Base-by-base conservation (phyloP, 1,140 invertebrate genomes). In the Leptinotarsa texana region DNA sequence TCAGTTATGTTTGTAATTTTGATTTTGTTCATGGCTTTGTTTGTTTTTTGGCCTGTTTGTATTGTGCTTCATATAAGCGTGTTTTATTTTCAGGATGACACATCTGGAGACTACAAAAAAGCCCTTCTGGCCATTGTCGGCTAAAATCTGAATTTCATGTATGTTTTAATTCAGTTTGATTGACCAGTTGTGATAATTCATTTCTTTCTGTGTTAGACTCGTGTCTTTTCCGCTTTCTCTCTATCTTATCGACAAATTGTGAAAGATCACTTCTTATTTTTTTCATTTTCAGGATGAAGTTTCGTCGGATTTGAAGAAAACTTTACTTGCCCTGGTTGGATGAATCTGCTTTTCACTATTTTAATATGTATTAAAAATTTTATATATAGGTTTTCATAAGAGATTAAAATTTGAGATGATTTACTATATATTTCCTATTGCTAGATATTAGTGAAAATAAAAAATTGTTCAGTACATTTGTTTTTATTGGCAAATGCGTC, bases 231-330 rank as follows among this genome's bases (percentile, higher is more conserved):
- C 33, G 8, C 15, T 57, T 57, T 57, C n/a, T 57, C 51, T 18
- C n/a, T 57, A 18, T 18, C 17, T 57, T 57, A n/a, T 42, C 33
- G 0, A 4, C 51, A 0, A 18, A 57, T 17, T 57, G 4, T 17
- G 3, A 0, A 57, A 17, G 0, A n/a, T 57, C 15, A 15, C 13
- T 17, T 57, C 0, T 57, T 0, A 57, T 62, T 18, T 62, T 65
- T 66, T 22, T 76, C 81, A 75, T 74, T 85, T 92, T 75, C 89
- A 95, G 92, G 92, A 90, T 79, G 94, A 96, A 84, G 95, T 94
- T 74, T 94, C 93, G 80, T 94, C 94, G 74, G 93, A 96, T 88
- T 95, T 95, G 89, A 95, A 92, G 87, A 92, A 92, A 85, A 89
- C 93, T 80, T 89, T 96, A 81, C 88, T 95, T 80, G 91, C 92